A percentile compares a stretch with the other conserved stretches of the same genome.
Conservation (phyloP, 2,797 vertebrate genomes). For the Emydoidea blandingii region DNA sequence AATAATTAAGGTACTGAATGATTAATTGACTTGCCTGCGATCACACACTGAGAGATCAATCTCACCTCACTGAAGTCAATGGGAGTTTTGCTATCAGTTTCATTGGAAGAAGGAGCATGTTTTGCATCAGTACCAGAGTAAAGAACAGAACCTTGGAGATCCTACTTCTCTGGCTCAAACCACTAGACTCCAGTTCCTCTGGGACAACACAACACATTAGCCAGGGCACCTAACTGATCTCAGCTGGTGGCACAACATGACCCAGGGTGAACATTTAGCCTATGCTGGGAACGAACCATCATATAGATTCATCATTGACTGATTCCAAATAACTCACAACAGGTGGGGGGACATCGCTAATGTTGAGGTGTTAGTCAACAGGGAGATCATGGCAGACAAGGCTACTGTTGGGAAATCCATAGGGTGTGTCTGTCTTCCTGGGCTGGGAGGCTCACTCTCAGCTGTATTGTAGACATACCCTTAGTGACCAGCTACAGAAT, state of each 20-base stretch:
- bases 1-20: background rate
- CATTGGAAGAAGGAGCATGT: background rate
- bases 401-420: background rate
- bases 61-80: background rate
- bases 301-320: background rate
- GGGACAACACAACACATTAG: background rate
- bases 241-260: fast-evolving
- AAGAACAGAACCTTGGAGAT: background rate
- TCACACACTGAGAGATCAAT: background rate
- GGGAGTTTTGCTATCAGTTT: background rate
- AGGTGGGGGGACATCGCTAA: background rate
- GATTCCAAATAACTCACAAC: background rate
- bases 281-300: background rate
- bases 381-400: background rate
- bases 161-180: background rate
- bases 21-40: background rate
- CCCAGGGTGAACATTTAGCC: background rate
- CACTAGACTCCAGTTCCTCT: background rate
- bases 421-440: background rate
- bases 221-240: background rate
- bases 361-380: background rate
- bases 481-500: background rate
- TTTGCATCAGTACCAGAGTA: background rate
- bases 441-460: background rate
- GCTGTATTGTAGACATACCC: background rate